A percentile compares a stretch with the other conserved stretches of the same genome.
Evolutionary conservation across 2,797 vertebrate species (phyloP).

Genomic region (Danio tinwini): DNA sequence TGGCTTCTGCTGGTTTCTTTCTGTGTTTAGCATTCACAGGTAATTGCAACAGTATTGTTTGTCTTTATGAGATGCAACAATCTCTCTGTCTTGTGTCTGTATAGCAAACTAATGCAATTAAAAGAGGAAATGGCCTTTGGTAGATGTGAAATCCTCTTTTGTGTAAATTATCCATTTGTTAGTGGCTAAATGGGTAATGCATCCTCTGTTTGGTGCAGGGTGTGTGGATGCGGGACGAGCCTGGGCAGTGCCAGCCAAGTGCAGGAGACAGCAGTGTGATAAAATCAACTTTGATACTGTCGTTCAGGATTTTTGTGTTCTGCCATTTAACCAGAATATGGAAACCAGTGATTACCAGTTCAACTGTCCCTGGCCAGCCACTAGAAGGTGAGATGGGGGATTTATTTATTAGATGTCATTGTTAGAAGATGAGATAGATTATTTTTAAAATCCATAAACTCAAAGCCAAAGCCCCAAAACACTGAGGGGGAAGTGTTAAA

Average conservation of each 20-base stretch:
- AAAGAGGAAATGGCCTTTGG: slow-evolving; percentile 54
- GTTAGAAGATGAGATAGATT: neutral
- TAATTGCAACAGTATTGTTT: slow-evolving; percentile 64
- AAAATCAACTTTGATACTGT: slow-evolving; percentile 59
- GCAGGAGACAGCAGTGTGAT: slow-evolving; percentile 61
- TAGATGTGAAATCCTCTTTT: slow-evolving; percentile 51
- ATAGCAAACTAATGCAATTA: slow-evolving; percentile 49
- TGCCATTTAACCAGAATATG: slow-evolving; percentile 69
- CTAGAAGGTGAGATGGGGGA: slow-evolving; percentile 68
- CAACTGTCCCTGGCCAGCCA: slow-evolving; percentile 72
- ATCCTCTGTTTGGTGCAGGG: slow-evolving; percentile 56
- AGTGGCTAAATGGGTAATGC: slow-evolving; percentile 38
- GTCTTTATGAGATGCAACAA: neutral
- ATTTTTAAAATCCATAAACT: neutral
- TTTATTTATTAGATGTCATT: no score
- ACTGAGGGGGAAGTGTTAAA: no score
- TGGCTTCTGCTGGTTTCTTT: slow-evolving; percentile 47
- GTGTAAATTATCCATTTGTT: slow-evolving; percentile 40
- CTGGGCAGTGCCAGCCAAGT: accelerated
- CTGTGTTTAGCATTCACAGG: slow-evolving; percentile 54
- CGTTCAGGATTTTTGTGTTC: slow-evolving; percentile 64
- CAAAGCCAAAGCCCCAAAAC: no score
- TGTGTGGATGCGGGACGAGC: neutral
- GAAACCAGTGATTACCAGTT: slow-evolving; percentile 60
- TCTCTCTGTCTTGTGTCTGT: slow-evolving; percentile 30